Percentiles rank a stretch among this genome's conserved stretches.
Conservation (phyloP, 2,888 invertebrate genomes). For the Lasioglossum pauxillum region DNA sequence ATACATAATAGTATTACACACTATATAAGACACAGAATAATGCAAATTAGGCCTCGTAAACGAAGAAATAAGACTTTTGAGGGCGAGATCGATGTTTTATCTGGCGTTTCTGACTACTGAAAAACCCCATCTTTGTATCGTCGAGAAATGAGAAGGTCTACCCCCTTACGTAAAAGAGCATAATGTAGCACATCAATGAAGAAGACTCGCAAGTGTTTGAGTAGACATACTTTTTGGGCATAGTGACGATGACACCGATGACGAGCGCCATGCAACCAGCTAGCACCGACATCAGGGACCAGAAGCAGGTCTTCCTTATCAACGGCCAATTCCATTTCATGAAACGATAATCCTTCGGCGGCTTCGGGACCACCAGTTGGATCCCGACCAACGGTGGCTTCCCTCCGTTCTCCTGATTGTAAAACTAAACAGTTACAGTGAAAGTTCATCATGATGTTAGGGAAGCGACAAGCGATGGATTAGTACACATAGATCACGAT, state of each 20-base stretch:
- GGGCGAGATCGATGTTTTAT: too few species aligned
- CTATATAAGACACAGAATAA: too few species aligned
- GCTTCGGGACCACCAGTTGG: conserved; percentile 83
- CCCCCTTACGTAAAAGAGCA: too few species aligned
- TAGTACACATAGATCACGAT: conserved; percentile 59
- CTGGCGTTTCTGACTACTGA: too few species aligned
- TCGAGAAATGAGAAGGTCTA: too few species aligned
- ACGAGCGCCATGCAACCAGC: conserved; percentile 91
- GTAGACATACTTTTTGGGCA: conserved; percentile 86
- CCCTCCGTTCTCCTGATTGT: conserved; percentile 84
- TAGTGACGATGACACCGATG: conserved; percentile 89
- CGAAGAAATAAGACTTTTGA: too few species aligned
- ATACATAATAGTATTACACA: too few species aligned
- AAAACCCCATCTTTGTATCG: too few species aligned
- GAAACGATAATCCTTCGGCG: conserved; percentile 86
- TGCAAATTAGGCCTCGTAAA: too few species aligned
- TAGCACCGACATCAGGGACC: conserved; percentile 90
- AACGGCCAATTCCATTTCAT: conserved; percentile 93
- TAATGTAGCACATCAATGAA: too few species aligned
- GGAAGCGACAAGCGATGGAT: conserved; percentile 69
- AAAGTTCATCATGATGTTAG: conserved; percentile 66
- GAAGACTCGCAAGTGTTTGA: too few species aligned
- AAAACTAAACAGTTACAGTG: conserved; percentile 79
- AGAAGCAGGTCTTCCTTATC: conserved; percentile 90
- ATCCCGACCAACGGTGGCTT: conserved; percentile 84